phyloP scores from a whole-genome alignment of 1,140 invertebrate species.

The Dendroctonus valens region DNA sequence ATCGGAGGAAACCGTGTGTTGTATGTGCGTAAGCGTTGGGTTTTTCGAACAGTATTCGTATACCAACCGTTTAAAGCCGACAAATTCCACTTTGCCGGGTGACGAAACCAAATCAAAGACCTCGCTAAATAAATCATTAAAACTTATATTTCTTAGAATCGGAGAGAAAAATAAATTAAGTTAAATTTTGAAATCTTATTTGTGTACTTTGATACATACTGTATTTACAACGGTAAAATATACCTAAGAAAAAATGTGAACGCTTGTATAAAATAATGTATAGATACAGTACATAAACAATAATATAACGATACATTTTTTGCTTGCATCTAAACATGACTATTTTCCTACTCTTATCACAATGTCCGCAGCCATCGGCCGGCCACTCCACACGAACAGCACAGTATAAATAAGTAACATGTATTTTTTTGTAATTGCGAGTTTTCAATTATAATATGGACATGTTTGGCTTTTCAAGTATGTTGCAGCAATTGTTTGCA shows the following conservation, averaged over 20 bases:
- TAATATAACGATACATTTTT: constrained; percentile 50
- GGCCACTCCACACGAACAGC: constrained; percentile 50
- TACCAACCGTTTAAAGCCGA: no score
- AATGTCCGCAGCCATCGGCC: constrained; percentile 48
- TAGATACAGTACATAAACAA: constrained; percentile 51
- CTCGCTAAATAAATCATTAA: constrained; percentile 21
- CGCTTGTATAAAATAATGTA: constrained; percentile 50
- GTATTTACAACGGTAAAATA: constrained; percentile 49
- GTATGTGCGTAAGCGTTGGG: no score
- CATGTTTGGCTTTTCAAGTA: constrained; percentile 45
- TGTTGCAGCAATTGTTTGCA: constrained; percentile 43
- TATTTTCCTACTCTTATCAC: constrained; percentile 52
- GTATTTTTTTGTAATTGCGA: constrained; percentile 47
- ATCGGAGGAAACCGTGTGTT: no score
- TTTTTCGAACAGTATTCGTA: no score
- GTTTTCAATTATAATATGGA: constrained; percentile 45
- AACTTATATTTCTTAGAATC: constrained; percentile 32
- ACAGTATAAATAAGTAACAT: constrained; percentile 52
- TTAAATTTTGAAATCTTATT: constrained; percentile 42
- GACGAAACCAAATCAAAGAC: neutral
- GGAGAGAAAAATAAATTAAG: constrained; percentile 41
- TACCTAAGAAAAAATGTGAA: constrained; percentile 45
- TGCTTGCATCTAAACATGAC: constrained; percentile 49
- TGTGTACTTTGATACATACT: constrained; percentile 49
- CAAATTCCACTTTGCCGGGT: no score